These are phyloP conservation scores for Planococcus citri DNA, from an alignment of 1,140 invertebrate species.

Conservation along the genomic window DNA sequence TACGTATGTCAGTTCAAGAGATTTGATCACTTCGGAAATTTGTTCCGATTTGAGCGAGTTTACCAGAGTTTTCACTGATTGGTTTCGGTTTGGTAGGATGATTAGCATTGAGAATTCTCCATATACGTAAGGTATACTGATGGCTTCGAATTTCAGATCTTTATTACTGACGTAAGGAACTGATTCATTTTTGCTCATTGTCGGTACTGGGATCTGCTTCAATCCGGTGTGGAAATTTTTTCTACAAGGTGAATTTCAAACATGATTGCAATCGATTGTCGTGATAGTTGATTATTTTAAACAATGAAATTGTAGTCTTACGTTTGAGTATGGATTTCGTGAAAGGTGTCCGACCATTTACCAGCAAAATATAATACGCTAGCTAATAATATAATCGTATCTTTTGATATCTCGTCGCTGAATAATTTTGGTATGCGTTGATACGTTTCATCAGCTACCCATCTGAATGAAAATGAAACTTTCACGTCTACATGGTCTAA, in stretches of 20 bases:
- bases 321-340: background rate
- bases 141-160: background rate
- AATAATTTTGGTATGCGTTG: background rate
- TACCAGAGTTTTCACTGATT: background rate
- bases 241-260: background rate
- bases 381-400: background rate
- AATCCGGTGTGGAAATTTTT: background rate
- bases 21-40: background rate
- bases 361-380: background rate
- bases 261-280: too few species aligned
- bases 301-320: background rate
- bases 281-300: background rate
- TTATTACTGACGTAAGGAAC: background rate
- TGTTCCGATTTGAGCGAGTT: background rate
- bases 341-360: background rate
- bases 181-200: background rate
- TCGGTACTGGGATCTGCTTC: background rate
- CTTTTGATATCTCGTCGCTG: background rate
- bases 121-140: background rate
- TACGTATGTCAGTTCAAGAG: background rate
- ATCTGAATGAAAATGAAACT: slow-evolving; percentile 5
- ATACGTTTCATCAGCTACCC: background rate
- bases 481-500: background rate
- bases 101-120: background rate
- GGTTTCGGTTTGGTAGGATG: background rate